phyloP scores from a whole-genome alignment of 2,888 invertebrate genomes.

The Patella ulyssiponensis region DNA sequence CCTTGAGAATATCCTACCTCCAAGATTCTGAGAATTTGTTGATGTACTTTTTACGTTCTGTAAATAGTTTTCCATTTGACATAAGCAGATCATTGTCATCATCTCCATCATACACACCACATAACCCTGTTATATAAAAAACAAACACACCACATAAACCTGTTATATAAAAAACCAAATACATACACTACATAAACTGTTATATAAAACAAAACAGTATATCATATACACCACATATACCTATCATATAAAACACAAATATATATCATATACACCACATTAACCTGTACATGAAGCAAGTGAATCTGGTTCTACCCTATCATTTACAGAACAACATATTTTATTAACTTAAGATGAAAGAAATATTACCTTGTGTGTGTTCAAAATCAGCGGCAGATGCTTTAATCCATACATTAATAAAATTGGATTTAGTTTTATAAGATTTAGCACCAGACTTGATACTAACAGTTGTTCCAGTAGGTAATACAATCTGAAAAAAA shows the following conservation, averaged over 20 bases:
- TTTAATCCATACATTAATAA: constrained; percentile 52
- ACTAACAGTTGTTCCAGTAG: constrained; percentile 49
- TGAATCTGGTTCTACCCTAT: too few relatives aligned
- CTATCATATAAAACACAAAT: too few relatives aligned
- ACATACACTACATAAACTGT: background rate
- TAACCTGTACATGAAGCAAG: background rate
- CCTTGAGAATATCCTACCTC: constrained; percentile 42
- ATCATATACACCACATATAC: too few relatives aligned
- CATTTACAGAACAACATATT: too few relatives aligned
- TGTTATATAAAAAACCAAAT: background rate
- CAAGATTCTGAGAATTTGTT: constrained; percentile 47
- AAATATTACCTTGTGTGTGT: constrained; percentile 49
- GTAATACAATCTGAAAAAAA: constrained; percentile 49
- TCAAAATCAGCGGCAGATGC: constrained; percentile 54
- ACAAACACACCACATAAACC: too few relatives aligned
- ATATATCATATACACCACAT: too few relatives aligned
- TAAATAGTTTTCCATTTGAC: constrained; percentile 36
- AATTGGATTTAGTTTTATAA: constrained; percentile 3
- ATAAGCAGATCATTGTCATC: constrained; percentile 45
- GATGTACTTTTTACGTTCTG: constrained; percentile 28
- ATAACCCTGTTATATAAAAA: too few relatives aligned
- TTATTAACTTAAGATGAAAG: background rate
- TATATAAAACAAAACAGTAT: too few relatives aligned
- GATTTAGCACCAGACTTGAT: constrained; percentile 27
- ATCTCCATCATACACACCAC: constrained; percentile 55